Conservation (phyloP, 2,888 invertebrate genomes). For the Phoenoteleia sp. region DNA sequence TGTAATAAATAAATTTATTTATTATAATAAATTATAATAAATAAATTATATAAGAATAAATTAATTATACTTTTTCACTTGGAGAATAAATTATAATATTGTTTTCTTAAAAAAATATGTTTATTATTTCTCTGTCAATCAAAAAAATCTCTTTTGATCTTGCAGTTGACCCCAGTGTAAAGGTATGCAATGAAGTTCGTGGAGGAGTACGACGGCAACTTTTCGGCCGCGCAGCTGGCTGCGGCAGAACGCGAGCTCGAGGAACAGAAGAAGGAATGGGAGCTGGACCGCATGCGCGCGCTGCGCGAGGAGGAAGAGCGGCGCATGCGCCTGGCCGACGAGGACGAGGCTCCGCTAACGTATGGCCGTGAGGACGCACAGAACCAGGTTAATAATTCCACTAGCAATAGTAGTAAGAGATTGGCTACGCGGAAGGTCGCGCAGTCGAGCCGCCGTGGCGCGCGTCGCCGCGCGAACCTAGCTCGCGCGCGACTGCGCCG, state of each 20-base stretch:
- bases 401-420: constrained; percentile 79
- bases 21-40: too few species aligned
- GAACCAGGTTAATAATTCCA: constrained; percentile 93
- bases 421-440: constrained; percentile 79
- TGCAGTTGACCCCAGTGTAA: constrained; percentile 96
- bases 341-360: constrained; percentile 90
- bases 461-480: constrained; percentile 76
- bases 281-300: constrained; percentile 93
- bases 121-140: too few species aligned
- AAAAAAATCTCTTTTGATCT: too few species aligned
- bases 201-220: constrained; percentile 94
- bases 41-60: too few species aligned
- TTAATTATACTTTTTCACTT: too few species aligned
- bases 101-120: too few species aligned
- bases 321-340: constrained; percentile 88
- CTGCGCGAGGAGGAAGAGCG: constrained; percentile 90
- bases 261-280: constrained; percentile 95
- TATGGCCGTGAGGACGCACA: constrained; percentile 93
- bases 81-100: too few species aligned
- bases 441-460: constrained; percentile 77
- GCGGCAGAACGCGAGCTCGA: constrained; percentile 96
- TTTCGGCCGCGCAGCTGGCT: constrained; percentile 93
- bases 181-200: constrained; percentile 98
- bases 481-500: constrained; percentile 76
- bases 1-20: too few species aligned